phyloP scores from a whole-genome alignment of 2,888 invertebrate species.

The Smittia sp. region DNA sequence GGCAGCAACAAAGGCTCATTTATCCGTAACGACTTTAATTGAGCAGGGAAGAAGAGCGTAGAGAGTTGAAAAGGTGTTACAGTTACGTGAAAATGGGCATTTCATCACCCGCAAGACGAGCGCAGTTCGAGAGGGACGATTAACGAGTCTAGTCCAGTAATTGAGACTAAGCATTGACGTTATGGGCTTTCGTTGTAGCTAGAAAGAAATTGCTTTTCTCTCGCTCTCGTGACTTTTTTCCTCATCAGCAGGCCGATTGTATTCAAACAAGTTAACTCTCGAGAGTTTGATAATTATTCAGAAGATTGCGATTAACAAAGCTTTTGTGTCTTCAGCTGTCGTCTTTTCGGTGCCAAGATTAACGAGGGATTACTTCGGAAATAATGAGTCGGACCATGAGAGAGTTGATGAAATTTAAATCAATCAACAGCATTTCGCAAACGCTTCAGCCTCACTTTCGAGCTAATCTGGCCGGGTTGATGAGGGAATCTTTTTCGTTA shows the following conservation, averaged over 20 bases:
- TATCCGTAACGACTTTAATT: constrained; percentile 3
- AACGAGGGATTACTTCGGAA: not conserved
- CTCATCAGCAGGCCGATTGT: constrained; percentile 30
- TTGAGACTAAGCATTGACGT: not conserved
- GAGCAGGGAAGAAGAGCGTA: not conserved
- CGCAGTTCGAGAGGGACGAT: not conserved
- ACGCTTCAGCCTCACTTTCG: not conserved
- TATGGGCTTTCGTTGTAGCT: not conserved
- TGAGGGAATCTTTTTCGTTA: not conserved
- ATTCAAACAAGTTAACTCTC: constrained; percentile 26
- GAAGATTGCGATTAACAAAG: not conserved
- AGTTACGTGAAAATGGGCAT: constrained; percentile 14
- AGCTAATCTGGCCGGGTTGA: not conserved
- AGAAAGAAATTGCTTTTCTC: not conserved
- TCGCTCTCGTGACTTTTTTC: not conserved
- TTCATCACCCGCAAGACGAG: too few species aligned
- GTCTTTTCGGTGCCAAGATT: not conserved
- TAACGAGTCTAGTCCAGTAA: not conserved
- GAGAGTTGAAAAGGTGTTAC: not conserved
- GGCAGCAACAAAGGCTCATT: constrained; percentile 7
- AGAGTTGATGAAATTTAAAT: not conserved
- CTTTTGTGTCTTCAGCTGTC: not conserved
- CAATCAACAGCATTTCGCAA: too few species aligned
- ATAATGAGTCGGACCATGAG: not conserved
- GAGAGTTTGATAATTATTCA: constrained; percentile 35